Evolutionary conservation across 2,888 invertebrate species (phyloP).

Genomic region (Hecatera dysodea): DNA sequence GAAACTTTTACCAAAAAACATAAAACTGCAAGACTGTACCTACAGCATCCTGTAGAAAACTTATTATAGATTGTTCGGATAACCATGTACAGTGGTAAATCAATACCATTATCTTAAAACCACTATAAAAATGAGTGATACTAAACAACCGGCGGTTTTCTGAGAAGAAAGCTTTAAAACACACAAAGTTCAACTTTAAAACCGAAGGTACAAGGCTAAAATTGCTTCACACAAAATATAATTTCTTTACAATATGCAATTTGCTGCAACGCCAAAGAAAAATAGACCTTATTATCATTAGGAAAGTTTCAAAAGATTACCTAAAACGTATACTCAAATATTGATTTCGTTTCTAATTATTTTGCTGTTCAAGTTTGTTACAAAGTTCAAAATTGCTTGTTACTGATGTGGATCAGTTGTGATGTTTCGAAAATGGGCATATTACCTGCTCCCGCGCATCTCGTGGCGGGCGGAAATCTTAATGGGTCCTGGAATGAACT

Average conservation of each 20-base stretch:
- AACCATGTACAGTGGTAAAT: constrained; percentile 84
- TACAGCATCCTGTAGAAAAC: constrained; percentile 63
- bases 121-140: constrained; percentile 88
- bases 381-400: constrained; percentile 65
- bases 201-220: constrained; percentile 14
- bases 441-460: constrained; percentile 84
- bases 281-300: constrained; percentile 24
- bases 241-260: constrained; percentile 53
- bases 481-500: constrained; percentile 89
- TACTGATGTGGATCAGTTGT: constrained; percentile 39
- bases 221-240: constrained; percentile 16
- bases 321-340: constrained; percentile 2
- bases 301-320: neutral
- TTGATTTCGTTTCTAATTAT: constrained; percentile 31
- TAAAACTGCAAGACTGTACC: constrained; percentile 5
- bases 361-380: neutral
- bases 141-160: constrained; percentile 79
- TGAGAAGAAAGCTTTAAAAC: constrained; percentile 70
- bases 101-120: constrained; percentile 90
- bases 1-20: neutral
- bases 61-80: constrained; percentile 81
- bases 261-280: constrained; percentile 36
- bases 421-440: constrained; percentile 66
- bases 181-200: constrained; percentile 61
- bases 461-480: constrained; percentile 89